A percentile compares a stretch with the other conserved stretches of the same genome.
These are phyloP conservation scores for Bombus cullumanus DNA, from an alignment of 1,140 invertebrate genomes.

Conservation along the genomic window DNA sequence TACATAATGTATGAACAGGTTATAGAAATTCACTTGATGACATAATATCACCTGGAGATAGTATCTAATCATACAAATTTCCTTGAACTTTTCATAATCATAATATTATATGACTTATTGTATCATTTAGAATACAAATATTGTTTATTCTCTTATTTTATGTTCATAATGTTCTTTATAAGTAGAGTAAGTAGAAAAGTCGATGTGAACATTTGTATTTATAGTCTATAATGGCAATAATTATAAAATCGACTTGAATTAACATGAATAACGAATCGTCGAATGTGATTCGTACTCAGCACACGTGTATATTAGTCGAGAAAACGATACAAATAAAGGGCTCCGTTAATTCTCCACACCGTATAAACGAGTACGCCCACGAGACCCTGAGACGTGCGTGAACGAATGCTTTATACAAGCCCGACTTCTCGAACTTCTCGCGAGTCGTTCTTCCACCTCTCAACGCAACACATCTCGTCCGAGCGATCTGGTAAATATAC, in stretches of 20 bases:
- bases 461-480: conserved; percentile 65
- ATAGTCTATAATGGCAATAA: neutral
- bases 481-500: conserved; percentile 66
- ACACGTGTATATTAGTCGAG: neutral
- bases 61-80: neutral
- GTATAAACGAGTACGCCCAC: conserved; percentile 61
- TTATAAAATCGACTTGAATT: neutral
- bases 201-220: neutral
- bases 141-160: neutral
- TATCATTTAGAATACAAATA: neutral
- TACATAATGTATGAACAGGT: neutral
- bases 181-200: neutral
- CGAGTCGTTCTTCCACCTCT: conserved; percentile 72
- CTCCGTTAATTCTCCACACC: conserved; percentile 43
- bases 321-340: conserved; percentile 16
- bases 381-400: conserved; percentile 48
- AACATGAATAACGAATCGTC: neutral
- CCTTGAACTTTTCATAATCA: too few relatives aligned
- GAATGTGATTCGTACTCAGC: neutral
- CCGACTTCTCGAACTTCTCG: conserved; percentile 50
- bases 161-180: neutral
- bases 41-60: neutral
- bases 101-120: neutral
- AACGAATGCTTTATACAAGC: conserved; percentile 50
- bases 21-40: neutral